Percentiles rank a stretch among this genome's conserved stretches.
phyloP scores from a whole-genome alignment of 2,888 invertebrate species.

The Harmothoe impar region DNA sequence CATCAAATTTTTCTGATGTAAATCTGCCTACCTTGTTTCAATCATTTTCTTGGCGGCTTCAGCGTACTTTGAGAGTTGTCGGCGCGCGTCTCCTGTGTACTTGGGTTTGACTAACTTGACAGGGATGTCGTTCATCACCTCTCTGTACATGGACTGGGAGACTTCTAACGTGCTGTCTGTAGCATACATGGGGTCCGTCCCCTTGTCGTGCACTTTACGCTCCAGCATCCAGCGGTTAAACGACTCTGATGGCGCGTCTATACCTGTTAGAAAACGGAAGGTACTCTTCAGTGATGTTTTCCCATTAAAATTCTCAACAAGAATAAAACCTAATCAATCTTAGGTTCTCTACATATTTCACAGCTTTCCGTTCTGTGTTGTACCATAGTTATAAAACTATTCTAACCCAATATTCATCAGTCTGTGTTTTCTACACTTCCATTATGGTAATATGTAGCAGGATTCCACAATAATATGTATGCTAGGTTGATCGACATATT shows the following conservation, averaged over 20 bases:
- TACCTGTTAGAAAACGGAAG: slow-evolving; percentile 84
- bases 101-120: slow-evolving; percentile 97
- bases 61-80: slow-evolving; percentile 95
- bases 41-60: slow-evolving; percentile 98
- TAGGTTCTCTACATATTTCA: background rate
- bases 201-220: slow-evolving; percentile 94
- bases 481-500: no score
- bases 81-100: slow-evolving; percentile 96
- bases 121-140: slow-evolving; percentile 99
- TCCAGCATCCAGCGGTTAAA: slow-evolving; percentile 98
- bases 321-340: background rate
- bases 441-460: no score
- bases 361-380: no score
- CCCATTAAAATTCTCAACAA: background rate
- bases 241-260: slow-evolving; percentile 97
- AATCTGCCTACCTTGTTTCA: slow-evolving; percentile 87
- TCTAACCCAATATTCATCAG: no score
- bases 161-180: slow-evolving; percentile 96
- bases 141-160: slow-evolving; percentile 96
- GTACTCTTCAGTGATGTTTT: background rate
- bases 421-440: no score
- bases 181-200: slow-evolving; percentile 94
- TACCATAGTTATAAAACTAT: no score
- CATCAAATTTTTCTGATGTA: no score
- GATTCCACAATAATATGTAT: no score